Base-by-base conservation (phyloP, 2,888 invertebrate species). In the Sinelater perroti region DNA sequence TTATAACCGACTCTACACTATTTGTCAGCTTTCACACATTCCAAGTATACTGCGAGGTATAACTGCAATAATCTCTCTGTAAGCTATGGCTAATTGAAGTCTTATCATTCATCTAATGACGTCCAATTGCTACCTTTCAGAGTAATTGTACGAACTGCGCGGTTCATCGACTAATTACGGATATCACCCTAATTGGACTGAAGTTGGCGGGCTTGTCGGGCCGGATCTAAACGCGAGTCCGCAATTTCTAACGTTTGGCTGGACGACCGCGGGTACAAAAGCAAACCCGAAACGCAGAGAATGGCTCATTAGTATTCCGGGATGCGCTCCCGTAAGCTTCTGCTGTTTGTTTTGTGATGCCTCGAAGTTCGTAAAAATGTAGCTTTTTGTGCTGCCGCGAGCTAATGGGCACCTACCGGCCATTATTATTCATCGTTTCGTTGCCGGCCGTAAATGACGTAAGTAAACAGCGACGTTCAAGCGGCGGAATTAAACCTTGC, bases 91-190 rank as follows among this genome's bases (percentile, higher is more conserved):
- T 40, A 40, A 40, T 40, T 40, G 24, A 40, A 40, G 40, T 40
- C 24, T 38, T 40, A 40, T 40, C 40, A 26, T 35, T 18, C n/a
- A 24, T 24, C 40, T 40, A 40, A 40, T 40, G 24, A 21, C 13
- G 8, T 40, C 40, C 24, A 40, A 24, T 40, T 20, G 11, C 40
- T 24, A 40, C 40, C 40, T 26, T n/a, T 11, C n/a, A n/a, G n/a
- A n/a, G n/a, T n/a, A n/a, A n/a, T n/a, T n/a, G n/a, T n/a, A n/a
- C n/a, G n/a, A n/a, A n/a, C n/a, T n/a, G n/a, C n/a, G n/a, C n/a
- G n/a, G 11, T 38, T 24, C 24, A 24, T 24, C 14, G 14, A 24
- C 24, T 24, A 40, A 40, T 40, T 24, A 40, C 3, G 14, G 8
- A 24, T 40, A 13, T 24, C 24, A 40, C n/a, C n/a, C n/a, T n/a